Evolutionary conservation across 1,140 invertebrate species (phyloP).

Genomic region (Zaprionus nigranus): DNA sequence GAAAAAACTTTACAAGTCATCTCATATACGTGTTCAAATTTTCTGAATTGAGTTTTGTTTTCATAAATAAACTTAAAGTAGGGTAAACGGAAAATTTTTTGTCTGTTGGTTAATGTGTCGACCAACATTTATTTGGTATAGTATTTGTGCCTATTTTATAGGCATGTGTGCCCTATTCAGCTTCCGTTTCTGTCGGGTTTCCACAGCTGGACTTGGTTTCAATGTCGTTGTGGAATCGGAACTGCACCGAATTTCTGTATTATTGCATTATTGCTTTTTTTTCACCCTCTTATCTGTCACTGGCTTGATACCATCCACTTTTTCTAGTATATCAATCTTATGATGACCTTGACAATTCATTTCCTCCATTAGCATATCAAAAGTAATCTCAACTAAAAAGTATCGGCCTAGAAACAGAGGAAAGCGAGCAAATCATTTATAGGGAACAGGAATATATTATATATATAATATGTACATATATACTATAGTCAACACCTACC

Average conservation of each 20-base stretch:
- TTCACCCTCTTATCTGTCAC: constrained; percentile 29
- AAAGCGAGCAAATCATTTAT: neutral
- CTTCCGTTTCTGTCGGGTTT: constrained; percentile 14
- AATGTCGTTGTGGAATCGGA: constrained; percentile 31
- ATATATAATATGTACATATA: neutral
- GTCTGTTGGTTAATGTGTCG: no score
- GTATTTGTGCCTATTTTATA: constrained; percentile 11
- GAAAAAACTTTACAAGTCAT: no score
- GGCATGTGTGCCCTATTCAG: constrained; percentile 10
- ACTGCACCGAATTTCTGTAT: no score
- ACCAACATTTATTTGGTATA: no score
- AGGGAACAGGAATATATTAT: neutral
- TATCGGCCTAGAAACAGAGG: constrained; percentile 38
- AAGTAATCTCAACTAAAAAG: constrained; percentile 53
- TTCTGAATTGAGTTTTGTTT: no score
- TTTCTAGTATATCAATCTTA: neutral
- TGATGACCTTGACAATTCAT: constrained; percentile 6
- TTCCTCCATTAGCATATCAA: constrained; percentile 41
- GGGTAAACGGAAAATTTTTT: constrained; percentile 32
- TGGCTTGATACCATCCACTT: neutral
- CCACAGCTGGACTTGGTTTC: constrained; percentile 2
- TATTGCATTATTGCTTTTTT: neutral
- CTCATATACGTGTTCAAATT: no score
- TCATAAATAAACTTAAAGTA: neutral
- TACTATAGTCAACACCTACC: constrained; percentile 41